Evolutionary conservation across 2,797 vertebrate genomes (phyloP).

Genomic region (Chloroceryle inda): DNA sequence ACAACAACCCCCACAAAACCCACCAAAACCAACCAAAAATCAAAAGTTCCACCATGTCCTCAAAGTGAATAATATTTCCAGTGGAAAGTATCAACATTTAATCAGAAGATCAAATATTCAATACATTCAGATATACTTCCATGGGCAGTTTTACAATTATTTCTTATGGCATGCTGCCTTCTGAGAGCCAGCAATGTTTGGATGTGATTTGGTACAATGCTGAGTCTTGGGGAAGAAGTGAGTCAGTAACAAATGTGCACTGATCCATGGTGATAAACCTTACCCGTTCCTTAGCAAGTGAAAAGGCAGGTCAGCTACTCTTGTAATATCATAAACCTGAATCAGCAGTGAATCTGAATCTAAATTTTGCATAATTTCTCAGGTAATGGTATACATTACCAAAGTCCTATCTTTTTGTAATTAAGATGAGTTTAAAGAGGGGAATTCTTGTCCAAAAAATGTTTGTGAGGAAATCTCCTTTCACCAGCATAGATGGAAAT

Average conservation of each 20-base stretch:
- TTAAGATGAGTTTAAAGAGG: background rate
- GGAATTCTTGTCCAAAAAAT: background rate
- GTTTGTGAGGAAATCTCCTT: background rate
- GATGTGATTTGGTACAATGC: background rate
- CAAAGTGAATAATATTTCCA: background rate
- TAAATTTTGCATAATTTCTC: background rate
- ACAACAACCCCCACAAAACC: no score
- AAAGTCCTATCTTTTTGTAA: background rate
- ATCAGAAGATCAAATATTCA: background rate
- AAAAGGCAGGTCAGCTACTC: background rate
- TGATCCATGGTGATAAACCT: no score
- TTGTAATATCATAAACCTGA: background rate
- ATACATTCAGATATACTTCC: background rate
- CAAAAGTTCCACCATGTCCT: background rate
- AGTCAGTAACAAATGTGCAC: background rate
- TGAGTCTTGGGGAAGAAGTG: background rate
- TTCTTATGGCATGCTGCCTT: background rate
- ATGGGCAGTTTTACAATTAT: background rate
- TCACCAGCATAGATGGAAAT: background rate
- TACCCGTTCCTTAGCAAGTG: background rate
- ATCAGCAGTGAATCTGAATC: background rate
- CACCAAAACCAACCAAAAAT: no score
- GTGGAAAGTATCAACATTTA: background rate
- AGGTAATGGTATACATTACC: background rate
- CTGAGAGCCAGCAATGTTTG: background rate